Percentiles rank a stretch among this genome's conserved stretches.
Conservation (phyloP, 2,113 vertebrate species). For the Alouatta palliata region DNA sequence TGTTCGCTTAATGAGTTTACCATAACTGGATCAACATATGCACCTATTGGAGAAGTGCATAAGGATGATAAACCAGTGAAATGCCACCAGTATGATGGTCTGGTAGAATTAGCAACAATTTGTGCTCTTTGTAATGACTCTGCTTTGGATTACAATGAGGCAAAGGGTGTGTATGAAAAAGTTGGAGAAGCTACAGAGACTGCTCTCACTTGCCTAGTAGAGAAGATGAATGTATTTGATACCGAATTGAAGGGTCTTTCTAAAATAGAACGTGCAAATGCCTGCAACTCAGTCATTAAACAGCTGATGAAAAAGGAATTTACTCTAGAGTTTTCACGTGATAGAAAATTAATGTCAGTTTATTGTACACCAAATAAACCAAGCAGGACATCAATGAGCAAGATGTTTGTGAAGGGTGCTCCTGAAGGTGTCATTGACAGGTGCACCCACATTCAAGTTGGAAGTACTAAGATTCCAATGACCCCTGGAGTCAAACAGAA, state of each 20-base stretch:
- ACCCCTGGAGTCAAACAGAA: slow-evolving; percentile 93
- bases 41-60: slow-evolving; percentile 93
- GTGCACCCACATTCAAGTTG: slow-evolving; percentile 93
- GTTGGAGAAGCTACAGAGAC: slow-evolving; percentile 98
- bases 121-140: slow-evolving; percentile 99
- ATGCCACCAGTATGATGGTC: slow-evolving; percentile 90
- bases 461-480: slow-evolving; percentile 90
- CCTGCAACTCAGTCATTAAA: slow-evolving; percentile 94
- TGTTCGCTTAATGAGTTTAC: slow-evolving; percentile 96
- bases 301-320: slow-evolving; percentile 99
- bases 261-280: slow-evolving; percentile 87
- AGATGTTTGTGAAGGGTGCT: slow-evolving; percentile 99
- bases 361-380: slow-evolving; percentile 97
- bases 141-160: slow-evolving; percentile 98
- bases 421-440: slow-evolving; percentile 98
- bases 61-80: slow-evolving; percentile 92
- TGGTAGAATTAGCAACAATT: slow-evolving; percentile 97
- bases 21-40: slow-evolving; percentile 97
- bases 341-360: slow-evolving; percentile 99
- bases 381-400: slow-evolving; percentile 91
- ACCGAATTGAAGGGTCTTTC: slow-evolving; percentile 90
- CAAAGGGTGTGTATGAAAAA: slow-evolving; percentile 89
- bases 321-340: slow-evolving; percentile 97
- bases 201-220: slow-evolving; percentile 95
- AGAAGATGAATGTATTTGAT: slow-evolving; percentile 98